These are phyloP conservation scores for Eutolmus rufibarbis DNA, from an alignment of 2,888 invertebrate species.

Conservation along the genomic window DNA sequence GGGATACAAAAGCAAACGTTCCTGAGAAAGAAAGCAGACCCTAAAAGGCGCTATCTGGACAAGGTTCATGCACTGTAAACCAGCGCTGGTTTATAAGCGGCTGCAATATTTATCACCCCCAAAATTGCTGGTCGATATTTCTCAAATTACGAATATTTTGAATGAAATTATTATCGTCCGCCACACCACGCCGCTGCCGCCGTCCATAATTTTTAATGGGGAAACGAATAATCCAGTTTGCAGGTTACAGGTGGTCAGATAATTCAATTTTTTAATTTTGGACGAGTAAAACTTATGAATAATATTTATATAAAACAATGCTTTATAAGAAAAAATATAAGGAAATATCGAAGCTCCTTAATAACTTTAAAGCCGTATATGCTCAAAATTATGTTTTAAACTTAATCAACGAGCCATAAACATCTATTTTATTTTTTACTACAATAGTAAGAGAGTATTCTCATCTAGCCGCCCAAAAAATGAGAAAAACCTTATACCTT, in stretches of 20 bases:
- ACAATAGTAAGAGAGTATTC: no score
- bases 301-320: not conserved
- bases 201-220: not conserved
- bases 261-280: not conserved
- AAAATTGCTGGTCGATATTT: slow-evolving; percentile 19
- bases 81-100: not conserved
- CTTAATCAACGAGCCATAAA: no score
- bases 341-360: no score
- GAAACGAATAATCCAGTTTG: not conserved
- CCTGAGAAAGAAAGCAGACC: slow-evolving; percentile 3
- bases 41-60: not conserved
- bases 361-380: no score
- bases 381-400: no score
- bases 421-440: no score
- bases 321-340: no score
- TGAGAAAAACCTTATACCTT: no score
- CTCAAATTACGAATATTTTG: slow-evolving; percentile 21
- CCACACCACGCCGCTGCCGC: not conserved
- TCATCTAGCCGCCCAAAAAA: no score
- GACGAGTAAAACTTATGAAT: not conserved
- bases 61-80: not conserved
- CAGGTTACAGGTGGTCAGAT: not conserved
- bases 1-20: not conserved
- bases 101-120: slow-evolving; percentile 18
- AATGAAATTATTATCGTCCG: slow-evolving; percentile 5